Evolutionary conservation across 2,113 vertebrate species (phyloP).

Genomic region (Urocynchramus pylzowi): DNA sequence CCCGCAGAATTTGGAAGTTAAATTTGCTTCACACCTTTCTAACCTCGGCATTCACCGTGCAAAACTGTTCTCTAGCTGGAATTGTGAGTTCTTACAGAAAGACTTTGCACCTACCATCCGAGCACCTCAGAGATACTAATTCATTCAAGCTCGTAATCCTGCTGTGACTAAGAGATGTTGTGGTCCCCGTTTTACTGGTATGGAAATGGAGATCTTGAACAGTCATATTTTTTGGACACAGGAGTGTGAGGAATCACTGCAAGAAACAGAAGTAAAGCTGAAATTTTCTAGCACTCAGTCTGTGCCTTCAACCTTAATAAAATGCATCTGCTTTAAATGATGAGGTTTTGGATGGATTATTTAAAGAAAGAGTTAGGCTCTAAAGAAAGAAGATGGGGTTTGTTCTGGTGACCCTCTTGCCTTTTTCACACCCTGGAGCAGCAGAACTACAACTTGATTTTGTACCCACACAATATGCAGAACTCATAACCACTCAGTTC

Average conservation of each 20-base stretch:
- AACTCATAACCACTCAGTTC: background rate
- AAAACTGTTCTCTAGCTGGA: background rate
- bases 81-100: background rate
- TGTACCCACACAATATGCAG: background rate
- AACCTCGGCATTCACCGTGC: background rate
- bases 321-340: background rate
- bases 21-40: background rate
- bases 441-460: background rate
- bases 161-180: background rate
- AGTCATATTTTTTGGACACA: background rate
- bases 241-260: background rate
- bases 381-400: background rate
- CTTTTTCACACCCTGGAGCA: background rate
- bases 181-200: background rate
- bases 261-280: background rate
- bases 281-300: background rate
- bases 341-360: background rate
- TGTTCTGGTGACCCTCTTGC: background rate
- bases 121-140: background rate
- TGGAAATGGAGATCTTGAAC: background rate
- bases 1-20: background rate
- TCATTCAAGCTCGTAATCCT: background rate
- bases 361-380: background rate
- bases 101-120: background rate
- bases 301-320: background rate